Evolutionary conservation across 1,140 invertebrate species (phyloP), one percentile per base, ranked within the genome.

Genomic region (Drosophila yakuba): DNA sequence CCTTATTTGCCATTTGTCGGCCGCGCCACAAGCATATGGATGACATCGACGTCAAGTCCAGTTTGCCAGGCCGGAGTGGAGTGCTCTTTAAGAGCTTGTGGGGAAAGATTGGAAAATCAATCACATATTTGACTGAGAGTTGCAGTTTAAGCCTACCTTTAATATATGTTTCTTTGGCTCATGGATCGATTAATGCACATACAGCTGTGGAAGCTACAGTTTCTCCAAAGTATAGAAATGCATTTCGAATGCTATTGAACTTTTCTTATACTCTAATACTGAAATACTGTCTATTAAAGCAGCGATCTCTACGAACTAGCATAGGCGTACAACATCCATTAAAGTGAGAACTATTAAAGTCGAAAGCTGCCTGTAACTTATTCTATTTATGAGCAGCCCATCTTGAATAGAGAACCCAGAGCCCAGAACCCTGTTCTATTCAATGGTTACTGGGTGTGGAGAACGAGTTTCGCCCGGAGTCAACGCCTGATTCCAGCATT

Each of bases 1-100:
- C 83, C 83, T 88, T 88, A 88, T 88, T 84, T 84, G 84, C 68
- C 51, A 12, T 36, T 35, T 35, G 50, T 52, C 17, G 50, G 50
- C 50, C 12, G 10, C 58, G 39, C 25, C 45, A 57, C 52, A 61
- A 52, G 55, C 50, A 56, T 58, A 64, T 44, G 57, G 54, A 66
- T 68, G 59, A 64, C 67, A 88, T 64, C 74, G 8, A 10, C 64
- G 69, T 66, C 51, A 60, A 57, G 41, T 28, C 20, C 11, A 32
- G 28, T 23, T 25, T 43, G 15, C 20, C 60, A 43, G 36, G n/a
- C 23, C 36, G 59, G 36, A 41, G 25, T 36, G 59, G 36, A 41
- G 25, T 36, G 25, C 17, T 47, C 41, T 54, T 14, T 0, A 35
- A 45, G 54, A 41, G 44, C 39, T 64, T 45, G 57, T 32, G 8